Base-by-base conservation (phyloP, 2,888 invertebrate species). In the Corbicula japonica region DNA sequence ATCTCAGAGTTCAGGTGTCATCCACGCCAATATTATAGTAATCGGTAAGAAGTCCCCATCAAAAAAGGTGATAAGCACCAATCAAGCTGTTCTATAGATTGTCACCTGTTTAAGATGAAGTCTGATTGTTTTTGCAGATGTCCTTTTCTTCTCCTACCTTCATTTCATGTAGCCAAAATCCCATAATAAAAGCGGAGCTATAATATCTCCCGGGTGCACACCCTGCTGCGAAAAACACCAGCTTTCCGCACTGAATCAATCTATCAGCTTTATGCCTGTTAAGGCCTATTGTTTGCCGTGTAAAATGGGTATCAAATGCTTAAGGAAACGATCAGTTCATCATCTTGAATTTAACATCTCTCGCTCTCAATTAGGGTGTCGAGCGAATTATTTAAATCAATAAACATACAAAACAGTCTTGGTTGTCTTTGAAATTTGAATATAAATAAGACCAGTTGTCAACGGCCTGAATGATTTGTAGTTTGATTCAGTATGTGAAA, bases 251-350 rank as follows among this genome's bases (percentile, higher is more conserved):
- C 60, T 63, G 69, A 68, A 80, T 80, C 80, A 76, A 76, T 80
- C 76, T 73, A 62, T 35, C 50, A 52, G 58, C 73, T 73, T 65
- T 65, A 69, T 58, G 58, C 58, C 72, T 72, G 80, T 72, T 63
- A 63, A 69, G 34, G 50, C 23, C 76, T 48, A 69, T 80, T 80
- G 80, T 80, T 72, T 60, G 10, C 26, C 52, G 63, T 76, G 76
- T 76, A 80, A 80, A 80, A 80, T 68, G 80, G 80, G 73, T 80
- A 80, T 80, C 80, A 76, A 76, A 76, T 80, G 65, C 76, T 80
- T 76, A 80, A 80, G 80, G 80, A 73, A 80, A 80, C 80, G 72
- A 62, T 80, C 73, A 68, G 65, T 69, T 58, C 65, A 80, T 80
- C 80, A 73, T 80, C 80, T 80, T 80, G 80, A 72, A 73, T 80